Base-by-base conservation (phyloP, 1,140 invertebrate genomes). In the Epicauta chinensis region DNA sequence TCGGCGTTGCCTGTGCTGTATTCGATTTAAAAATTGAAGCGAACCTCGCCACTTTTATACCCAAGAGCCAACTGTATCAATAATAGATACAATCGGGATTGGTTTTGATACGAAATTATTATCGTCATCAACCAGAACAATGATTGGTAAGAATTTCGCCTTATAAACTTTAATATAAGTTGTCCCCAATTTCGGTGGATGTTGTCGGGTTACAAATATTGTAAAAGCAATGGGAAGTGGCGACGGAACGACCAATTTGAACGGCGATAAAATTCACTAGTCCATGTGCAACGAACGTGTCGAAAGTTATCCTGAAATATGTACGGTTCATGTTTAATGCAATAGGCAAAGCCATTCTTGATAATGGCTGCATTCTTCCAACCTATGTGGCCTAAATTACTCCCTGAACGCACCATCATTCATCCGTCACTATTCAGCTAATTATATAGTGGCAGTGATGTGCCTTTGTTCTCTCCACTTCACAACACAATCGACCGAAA, bases 281-380 rank as follows among this genome's bases (percentile, higher is more conserved):
- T 48, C 45, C 34, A 36, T 40, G 46, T 40, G 46, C 46, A 39
- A 43, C 15, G 39, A 42, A 51, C 39, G 53, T 55, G 53, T 47
- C 32, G 40, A 49, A 49, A 46, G 36, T 42, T 48, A 49, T 42
- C 46, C 45, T 49, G 47, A 55, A 55, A 55, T 55, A 55, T 55
- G 47, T 43, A 50, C 31, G 29, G 17, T 48, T 55, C 53, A 55
- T 55, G 53, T 55, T 55, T 55, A 55, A 55, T 55, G 46, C 53
- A 55, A 48, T 49, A 54, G 56, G 37, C 17, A 35, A 31, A 44
- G 56, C 53, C 59, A 58, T 61, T 55, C 41, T 51, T 52, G 56
- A 61, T 61, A 61, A 61, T 61, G 56, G 56, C 59, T 58, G 56
- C 59, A 61, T 61, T 61, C 59, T 61, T 58, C 51, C 55, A 16